Percentiles rank a stretch among this genome's conserved stretches.
Evolutionary conservation across 2,797 vertebrate species (phyloP).

Genomic region (Propithecus perrieri): DNA sequence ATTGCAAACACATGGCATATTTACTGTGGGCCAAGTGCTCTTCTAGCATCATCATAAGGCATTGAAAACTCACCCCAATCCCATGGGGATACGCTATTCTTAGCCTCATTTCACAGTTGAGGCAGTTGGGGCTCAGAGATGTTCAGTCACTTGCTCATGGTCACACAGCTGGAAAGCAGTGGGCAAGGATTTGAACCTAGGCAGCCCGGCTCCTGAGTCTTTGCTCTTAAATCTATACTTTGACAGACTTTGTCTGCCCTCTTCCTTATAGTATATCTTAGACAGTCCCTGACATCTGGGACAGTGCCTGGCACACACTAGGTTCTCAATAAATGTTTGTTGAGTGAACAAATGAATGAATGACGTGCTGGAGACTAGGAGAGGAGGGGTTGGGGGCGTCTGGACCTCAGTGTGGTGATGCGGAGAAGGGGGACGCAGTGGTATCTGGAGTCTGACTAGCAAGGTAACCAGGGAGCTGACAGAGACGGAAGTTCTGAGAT

Average conservation of each 20-base stretch:
- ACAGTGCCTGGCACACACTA: neutral
- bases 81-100: neutral
- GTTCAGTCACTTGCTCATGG: neutral
- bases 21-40: neutral
- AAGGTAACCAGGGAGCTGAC: too few species aligned
- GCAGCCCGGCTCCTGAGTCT: neutral
- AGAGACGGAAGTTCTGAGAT: neutral
- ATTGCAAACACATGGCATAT: neutral
- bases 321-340: neutral
- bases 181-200: neutral
- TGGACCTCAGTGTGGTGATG: neutral
- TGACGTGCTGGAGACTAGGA: neutral
- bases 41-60: neutral
- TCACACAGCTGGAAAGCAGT: neutral
- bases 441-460: neutral
- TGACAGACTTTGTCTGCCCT: neutral
- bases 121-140: neutral
- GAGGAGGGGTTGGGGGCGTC: neutral
- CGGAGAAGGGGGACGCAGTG: neutral
- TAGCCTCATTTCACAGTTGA: neutral
- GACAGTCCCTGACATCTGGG: neutral
- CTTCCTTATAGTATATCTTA: neutral
- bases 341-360: neutral
- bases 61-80: neutral
- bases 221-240: neutral